These are phyloP conservation scores for Scylla paramamosain DNA, from an alignment of 1,140 invertebrate species.

Conservation along the genomic window DNA sequence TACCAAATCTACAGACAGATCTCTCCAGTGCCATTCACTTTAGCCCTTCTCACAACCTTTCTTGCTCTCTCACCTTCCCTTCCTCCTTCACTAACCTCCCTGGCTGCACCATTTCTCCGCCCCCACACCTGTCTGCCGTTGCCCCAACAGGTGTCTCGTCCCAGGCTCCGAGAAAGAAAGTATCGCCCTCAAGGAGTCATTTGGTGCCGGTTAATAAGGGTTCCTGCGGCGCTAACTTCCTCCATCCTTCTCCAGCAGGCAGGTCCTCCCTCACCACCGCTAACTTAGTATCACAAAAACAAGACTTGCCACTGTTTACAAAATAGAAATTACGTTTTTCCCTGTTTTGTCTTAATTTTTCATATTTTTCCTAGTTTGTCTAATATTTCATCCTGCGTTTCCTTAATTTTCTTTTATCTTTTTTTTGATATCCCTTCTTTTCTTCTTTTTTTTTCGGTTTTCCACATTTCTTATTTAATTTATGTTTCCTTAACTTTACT, in stretches of 20 bases:
- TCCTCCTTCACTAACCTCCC: neutral
- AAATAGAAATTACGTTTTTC: neutral
- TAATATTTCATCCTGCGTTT: neutral
- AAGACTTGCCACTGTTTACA: neutral
- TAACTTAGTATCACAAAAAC: neutral
- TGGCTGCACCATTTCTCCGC: neutral
- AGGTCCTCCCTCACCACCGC: neutral
- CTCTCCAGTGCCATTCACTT: neutral
- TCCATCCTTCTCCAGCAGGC: neutral
- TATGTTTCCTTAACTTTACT: neutral
- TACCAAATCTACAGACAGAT: neutral
- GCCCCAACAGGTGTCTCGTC: neutral
- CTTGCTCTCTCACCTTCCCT: neutral
- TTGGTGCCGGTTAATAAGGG: neutral
- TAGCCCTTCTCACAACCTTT: neutral
- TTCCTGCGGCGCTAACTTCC: neutral
- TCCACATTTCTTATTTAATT: neutral
- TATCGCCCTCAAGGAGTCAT: neutral
- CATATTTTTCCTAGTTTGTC: no score
- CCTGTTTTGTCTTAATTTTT: no score
- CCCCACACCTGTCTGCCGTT: neutral
- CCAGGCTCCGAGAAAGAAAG: neutral
- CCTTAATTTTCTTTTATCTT: neutral
- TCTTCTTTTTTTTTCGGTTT: no score
- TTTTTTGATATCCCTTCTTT: neutral